phyloP scores from a whole-genome alignment of 2,113 vertebrate genomes.

The Camelus dromedarius region DNA sequence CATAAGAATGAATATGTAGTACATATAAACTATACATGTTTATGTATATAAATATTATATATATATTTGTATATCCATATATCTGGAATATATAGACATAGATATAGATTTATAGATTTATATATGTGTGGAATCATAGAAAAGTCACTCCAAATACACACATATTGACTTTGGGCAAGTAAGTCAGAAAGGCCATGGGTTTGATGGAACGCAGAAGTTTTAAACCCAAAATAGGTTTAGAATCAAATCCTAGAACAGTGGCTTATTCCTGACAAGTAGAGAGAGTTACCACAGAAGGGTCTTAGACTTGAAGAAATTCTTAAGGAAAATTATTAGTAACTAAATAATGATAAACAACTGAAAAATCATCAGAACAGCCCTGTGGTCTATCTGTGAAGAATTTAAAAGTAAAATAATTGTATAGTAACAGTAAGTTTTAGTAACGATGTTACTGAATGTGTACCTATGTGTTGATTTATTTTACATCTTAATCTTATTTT shows the following conservation, averaged over 20 bases:
- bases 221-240: background rate
- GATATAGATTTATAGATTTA: background rate
- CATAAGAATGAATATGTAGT: background rate
- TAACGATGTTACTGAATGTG: background rate
- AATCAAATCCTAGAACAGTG: background rate
- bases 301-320: background rate
- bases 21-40: background rate
- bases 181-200: background rate
- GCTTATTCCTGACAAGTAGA: background rate
- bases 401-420: background rate
- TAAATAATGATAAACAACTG: background rate
- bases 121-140: background rate
- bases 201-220: background rate
- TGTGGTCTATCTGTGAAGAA: background rate
- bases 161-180: background rate
- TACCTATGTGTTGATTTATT: background rate
- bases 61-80: background rate
- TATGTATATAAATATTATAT: background rate
- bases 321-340: slow-evolving; percentile 29
- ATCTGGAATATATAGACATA: background rate
- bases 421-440: background rate
- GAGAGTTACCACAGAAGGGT: background rate
- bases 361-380: background rate
- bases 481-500: slow-evolving; percentile 32
- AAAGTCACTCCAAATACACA: background rate